Base-by-base conservation (phyloP, 2,797 vertebrate genomes). In the Acomys russatus region DNA sequence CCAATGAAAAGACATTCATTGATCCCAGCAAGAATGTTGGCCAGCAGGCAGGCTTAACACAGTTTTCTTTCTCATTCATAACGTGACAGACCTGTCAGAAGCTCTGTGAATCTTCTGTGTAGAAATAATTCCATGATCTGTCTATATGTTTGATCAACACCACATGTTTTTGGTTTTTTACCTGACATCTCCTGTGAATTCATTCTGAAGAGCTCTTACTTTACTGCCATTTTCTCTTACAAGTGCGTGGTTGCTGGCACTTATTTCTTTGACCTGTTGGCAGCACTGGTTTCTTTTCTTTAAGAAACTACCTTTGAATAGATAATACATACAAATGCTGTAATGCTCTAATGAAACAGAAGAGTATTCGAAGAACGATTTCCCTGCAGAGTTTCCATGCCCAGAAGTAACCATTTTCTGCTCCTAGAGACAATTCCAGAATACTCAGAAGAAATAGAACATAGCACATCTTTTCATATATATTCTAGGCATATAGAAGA, bases 81-180 rank as follows among this genome's bases (percentile, higher is more conserved):
- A 76, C 87, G 18, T 79, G 68, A n/a, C 92, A 33, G 2, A 30
- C 6, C 17, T 92, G 61, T 38, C 3, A 83, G 68, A 79, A 93
- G 90, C 86, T 56, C 76, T 80, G 28, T 56, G 87, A 95, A 35
- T 74, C 82, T 59, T 76, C 63, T n/a, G 73, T 54, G 38, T 33
- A 91, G 71, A 88, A 88, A 70, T 44, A 59, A 90, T 88, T 85
- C 20, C 87, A 83, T 18, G 20, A 59, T 91, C 59, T 91, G 88
- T 74, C 64, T 78, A 7, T 33, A 71, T 35, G 88, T 20, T 61
- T 2, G 9, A 25, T 70, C 11, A 30, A 38, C 18, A 56, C 8
- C 49, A 70, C 20, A 14, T 56, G 12, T 35, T 44, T 18, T 51
- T 25, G 30, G 9, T 2, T 51, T n/a, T 3, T 71, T 49, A 66